Evolutionary conservation across 2,888 invertebrate species (phyloP), one percentile per base, ranked within the genome.

Genomic region (Anarsia innoxiella): DNA sequence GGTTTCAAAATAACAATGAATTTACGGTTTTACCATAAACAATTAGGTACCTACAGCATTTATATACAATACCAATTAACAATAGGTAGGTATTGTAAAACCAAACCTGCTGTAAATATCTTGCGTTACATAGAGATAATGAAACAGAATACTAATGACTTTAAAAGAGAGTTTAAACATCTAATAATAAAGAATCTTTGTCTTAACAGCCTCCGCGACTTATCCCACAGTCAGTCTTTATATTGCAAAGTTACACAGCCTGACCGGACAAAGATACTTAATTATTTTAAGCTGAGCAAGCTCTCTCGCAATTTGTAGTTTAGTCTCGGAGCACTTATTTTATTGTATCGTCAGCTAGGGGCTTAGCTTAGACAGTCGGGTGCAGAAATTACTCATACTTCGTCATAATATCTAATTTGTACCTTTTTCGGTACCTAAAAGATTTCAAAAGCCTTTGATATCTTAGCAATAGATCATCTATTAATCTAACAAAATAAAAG

Each of bases 281-380:
- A 82, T 82, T 79, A 77, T 75, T 78, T 80, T 71, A 75, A 80
- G 72, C 74, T 63, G 66, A 68, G 66, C 66, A 59, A 68, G 69
- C 68, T 67, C 61, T 61, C 56, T 57, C 59, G 70, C 77, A 73
- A 77, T 79, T 77, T 67, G 70, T 75, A 75, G 68, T 71, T 69
- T 66, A 72, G 60, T 70, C 66, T 58, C 56, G 51, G 57, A 65
- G 61, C 52, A 53, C 48, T 75, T 73, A 76, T 78, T 77, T 75
- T 75, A 79, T 76, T 79, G 70, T 73, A 72, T 72, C 66, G 68
- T 72, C 72, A 77, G 70, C 70, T 59, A 59, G 59, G 51, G 61
- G 66, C 65, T 75, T 66, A 66, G 65, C 66, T 11, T 10, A n/a
- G 29, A 36, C 23, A n/a, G 31, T 15, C 23, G 31, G 3, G 14